These are phyloP conservation scores for Bufotes viridis DNA, from an alignment of 2,797 vertebrate species.

Conservation along the genomic window DNA sequence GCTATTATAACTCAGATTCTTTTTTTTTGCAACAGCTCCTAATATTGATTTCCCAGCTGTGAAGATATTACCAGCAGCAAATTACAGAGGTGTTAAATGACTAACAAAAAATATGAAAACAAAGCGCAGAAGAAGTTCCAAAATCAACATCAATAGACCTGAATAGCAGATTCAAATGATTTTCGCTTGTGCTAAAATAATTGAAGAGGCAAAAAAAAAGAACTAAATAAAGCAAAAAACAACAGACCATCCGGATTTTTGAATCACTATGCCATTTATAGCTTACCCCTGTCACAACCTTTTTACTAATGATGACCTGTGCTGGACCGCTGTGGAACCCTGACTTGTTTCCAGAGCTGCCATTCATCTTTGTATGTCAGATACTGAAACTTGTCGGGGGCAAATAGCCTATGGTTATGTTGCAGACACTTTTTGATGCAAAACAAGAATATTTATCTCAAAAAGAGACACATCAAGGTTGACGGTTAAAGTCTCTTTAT, in stretches of 20 bases:
- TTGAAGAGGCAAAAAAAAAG: neutral
- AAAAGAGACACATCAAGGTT: too few species aligned
- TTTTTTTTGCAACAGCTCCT: slow-evolving; percentile 2
- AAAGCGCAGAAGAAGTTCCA: neutral
- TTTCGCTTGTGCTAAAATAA: neutral
- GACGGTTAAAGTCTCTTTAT: too few species aligned
- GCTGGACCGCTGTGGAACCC: too few species aligned
- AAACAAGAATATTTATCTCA: too few species aligned
- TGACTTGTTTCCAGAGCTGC: too few species aligned
- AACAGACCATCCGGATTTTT: neutral
- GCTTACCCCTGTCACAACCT: neutral
- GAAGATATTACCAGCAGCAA: slow-evolving; percentile 22
- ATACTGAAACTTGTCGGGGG: too few species aligned
- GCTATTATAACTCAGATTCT: slow-evolving; percentile 15
- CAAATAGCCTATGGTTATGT: too few species aligned
- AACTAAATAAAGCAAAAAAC: neutral
- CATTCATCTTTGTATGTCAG: too few species aligned
- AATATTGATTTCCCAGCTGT: slow-evolving; percentile 28
- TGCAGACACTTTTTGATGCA: too few species aligned
- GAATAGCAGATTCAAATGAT: neutral
- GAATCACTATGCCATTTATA: neutral
- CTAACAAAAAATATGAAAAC: neutral
- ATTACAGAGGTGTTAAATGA: slow-evolving; percentile 14
- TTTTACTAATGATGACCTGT: neutral
- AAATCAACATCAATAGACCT: slow-evolving; percentile 28